A percentile compares a stretch with the other conserved stretches of the same genome.
phyloP scores from a whole-genome alignment of 2,113 vertebrate species.

The Grantiella picta region DNA sequence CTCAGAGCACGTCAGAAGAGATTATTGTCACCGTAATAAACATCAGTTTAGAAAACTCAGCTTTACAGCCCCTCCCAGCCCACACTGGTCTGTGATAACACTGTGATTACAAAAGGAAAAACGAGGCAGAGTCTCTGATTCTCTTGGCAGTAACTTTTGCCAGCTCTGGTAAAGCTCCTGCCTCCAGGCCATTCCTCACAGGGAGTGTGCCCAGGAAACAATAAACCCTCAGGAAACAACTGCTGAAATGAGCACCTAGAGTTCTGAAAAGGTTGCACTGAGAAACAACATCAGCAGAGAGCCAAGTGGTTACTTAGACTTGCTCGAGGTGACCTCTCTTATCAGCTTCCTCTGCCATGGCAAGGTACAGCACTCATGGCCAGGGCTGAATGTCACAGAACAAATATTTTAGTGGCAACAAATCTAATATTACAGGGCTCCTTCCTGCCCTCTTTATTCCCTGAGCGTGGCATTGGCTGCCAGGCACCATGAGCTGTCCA shows the following conservation, averaged over 20 bases:
- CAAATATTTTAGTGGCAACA: background rate
- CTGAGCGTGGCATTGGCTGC: accelerated
- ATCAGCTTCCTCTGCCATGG: background rate
- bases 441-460: background rate
- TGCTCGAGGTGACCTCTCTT: background rate
- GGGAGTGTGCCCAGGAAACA: background rate
- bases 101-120: background rate
- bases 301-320: background rate
- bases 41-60: background rate
- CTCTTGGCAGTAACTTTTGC: background rate
- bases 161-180: background rate
- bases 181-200: background rate
- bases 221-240: background rate
- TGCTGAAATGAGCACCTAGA: accelerated
- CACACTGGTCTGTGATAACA: background rate
- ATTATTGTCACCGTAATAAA: background rate
- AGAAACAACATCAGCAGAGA: background rate
- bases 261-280: accelerated
- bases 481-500: accelerated
- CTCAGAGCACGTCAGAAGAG: background rate
- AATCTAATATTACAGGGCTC: accelerated
- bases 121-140: background rate
- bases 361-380: background rate
- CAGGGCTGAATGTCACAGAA: background rate
- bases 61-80: background rate